A percentile compares a stretch with the other conserved stretches of the same genome.
phyloP scores from a whole-genome alignment of 1,140 invertebrate genomes.

The Prorops nasuta region DNA sequence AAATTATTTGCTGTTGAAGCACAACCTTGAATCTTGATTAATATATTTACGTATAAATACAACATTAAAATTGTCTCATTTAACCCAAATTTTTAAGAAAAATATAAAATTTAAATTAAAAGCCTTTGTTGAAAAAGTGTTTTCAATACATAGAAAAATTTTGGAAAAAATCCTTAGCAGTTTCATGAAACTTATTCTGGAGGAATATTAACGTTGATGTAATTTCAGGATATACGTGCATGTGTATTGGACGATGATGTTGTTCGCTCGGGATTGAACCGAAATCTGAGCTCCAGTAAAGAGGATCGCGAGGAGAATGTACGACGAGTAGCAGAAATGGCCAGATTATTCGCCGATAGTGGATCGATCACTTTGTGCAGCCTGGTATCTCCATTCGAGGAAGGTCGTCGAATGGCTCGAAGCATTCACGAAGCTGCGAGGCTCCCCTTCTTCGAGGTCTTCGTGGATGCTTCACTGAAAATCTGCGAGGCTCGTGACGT shows the following conservation, averaged over 20 bases:
- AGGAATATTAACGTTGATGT: no score
- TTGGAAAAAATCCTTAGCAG: no score
- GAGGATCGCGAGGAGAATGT: conserved; percentile 98
- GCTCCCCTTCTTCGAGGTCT: conserved; percentile 91
- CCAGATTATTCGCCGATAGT: conserved; percentile 94
- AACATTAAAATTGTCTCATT: no score
- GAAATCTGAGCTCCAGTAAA: conserved; percentile 89
- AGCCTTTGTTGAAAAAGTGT: no score
- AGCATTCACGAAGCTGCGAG: conserved; percentile 81
- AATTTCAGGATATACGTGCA: conserved; percentile 60
- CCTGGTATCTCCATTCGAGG: conserved; percentile 94
- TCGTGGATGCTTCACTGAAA: conserved; percentile 89
- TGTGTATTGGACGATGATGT: conserved; percentile 98
- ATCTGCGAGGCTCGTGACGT: conserved; percentile 93
- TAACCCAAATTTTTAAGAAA: no score
- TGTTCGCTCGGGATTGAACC: conserved; percentile 90
- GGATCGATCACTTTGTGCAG: conserved; percentile 92
- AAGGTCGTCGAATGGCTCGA: conserved; percentile 84
- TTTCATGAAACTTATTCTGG: no score
- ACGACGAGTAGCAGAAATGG: conserved; percentile 90
- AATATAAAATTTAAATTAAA: no score
- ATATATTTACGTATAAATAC: no score
- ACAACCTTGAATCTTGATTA: no score
- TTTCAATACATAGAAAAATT: no score
- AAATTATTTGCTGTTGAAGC: no score